Evolutionary conservation across 1,140 invertebrate genomes (phyloP).

Genomic region (Delia radicum): DNA sequence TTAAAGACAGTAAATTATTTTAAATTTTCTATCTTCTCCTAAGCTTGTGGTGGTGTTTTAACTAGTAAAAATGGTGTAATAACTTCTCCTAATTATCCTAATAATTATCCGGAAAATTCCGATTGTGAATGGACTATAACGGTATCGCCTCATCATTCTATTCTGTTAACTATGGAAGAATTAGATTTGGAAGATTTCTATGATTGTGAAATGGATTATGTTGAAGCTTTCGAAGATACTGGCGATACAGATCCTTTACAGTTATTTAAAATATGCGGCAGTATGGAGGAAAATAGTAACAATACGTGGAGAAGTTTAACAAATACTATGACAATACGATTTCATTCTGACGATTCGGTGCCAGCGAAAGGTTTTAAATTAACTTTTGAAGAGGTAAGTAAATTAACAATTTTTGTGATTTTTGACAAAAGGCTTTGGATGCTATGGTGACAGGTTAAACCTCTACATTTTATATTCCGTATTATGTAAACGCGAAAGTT

Average conservation of each 20-base stretch:
- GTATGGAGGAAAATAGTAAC: background rate
- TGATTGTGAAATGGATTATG: conserved; percentile 63
- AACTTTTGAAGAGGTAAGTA: conserved; percentile 31
- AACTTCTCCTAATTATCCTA: conserved; percentile 69
- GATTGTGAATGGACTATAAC: conserved; percentile 75
- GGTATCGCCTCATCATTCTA: conserved; percentile 66
- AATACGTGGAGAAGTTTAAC: background rate
- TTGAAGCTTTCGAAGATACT: conserved; percentile 43
- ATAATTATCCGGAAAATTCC: conserved; percentile 67
- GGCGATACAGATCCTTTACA: conserved; percentile 27
- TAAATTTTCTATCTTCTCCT: background rate
- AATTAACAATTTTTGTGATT: background rate
- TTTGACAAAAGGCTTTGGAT: background rate
- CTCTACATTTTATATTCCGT: no score
- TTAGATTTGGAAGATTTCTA: conserved; percentile 63
- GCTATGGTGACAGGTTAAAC: background rate
- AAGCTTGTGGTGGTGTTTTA: conserved; percentile 41
- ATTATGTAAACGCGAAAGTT: no score
- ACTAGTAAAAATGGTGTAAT: conserved; percentile 35
- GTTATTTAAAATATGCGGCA: conserved; percentile 37
- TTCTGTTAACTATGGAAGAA: conserved; percentile 57
- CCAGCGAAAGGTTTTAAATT: conserved; percentile 38
- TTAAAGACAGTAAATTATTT: background rate
- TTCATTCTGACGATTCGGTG: conserved; percentile 37
- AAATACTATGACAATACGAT: conserved; percentile 40